These are phyloP conservation scores for Amphilophus citrinellus DNA, from an alignment of 2,113 vertebrate species.

Conservation along the genomic window DNA sequence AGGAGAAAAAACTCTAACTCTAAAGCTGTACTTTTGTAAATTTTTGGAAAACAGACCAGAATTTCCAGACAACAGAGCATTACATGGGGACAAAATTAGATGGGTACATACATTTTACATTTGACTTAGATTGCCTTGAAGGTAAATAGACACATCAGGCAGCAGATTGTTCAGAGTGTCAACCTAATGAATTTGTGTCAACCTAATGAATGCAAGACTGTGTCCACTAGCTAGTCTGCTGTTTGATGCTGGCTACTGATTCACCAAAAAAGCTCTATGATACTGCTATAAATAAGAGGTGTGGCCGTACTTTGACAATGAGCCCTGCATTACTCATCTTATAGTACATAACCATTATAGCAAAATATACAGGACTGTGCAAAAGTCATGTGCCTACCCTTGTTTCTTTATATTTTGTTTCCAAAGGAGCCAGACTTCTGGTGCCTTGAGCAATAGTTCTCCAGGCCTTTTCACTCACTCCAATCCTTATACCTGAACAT, in stretches of 20 bases:
- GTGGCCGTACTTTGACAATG: too few relatives aligned
- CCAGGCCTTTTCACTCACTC: too few relatives aligned
- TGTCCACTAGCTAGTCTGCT: neutral
- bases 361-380: too few relatives aligned
- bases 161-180: neutral
- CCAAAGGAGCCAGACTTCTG: too few relatives aligned
- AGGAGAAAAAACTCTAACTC: neutral
- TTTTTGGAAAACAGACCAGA: neutral
- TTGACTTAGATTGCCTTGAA: neutral
- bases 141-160: neutral
- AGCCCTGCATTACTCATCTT: too few relatives aligned
- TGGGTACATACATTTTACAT: neutral
- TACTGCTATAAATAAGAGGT: too few relatives aligned
- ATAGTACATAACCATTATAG: too few relatives aligned
- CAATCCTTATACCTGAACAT: too few relatives aligned
- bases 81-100: neutral
- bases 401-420: too few relatives aligned
- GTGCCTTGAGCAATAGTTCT: too few relatives aligned
- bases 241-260: neutral
- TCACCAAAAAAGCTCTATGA: neutral
- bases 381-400: too few relatives aligned
- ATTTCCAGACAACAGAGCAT: neutral
- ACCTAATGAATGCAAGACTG: neutral
- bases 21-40: too few relatives aligned
- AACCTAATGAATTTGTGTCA: neutral